A percentile compares a stretch with the other conserved stretches of the same genome.
Evolutionary conservation across 2,113 vertebrate species (phyloP).

Genomic region (Psettodes erumei): DNA sequence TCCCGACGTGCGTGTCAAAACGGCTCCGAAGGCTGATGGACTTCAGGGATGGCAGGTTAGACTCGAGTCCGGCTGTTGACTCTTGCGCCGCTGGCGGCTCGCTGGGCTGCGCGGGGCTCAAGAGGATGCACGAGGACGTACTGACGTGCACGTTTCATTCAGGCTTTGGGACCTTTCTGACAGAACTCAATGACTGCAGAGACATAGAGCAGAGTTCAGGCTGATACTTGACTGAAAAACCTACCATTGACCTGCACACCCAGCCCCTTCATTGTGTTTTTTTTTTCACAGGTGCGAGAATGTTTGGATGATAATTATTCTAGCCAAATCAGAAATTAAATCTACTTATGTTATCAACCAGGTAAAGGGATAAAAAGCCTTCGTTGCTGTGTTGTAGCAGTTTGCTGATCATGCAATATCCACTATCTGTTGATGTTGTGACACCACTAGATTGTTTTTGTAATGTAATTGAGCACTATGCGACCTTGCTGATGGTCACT

Average conservation of each 20-base stretch:
- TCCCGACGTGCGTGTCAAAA: background rate
- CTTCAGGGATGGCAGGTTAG: constrained; percentile 21
- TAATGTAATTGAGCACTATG: constrained; percentile 28
- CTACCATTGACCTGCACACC: background rate
- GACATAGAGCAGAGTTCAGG: background rate
- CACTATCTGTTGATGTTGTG: constrained; percentile 18
- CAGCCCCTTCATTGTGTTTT: too few species aligned
- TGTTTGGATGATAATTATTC: background rate
- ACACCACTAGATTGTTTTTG: constrained; percentile 45
- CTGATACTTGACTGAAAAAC: background rate
- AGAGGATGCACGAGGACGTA: background rate
- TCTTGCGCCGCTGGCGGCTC: background rate
- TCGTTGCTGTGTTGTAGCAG: constrained; percentile 67
- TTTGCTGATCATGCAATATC: constrained; percentile 47
- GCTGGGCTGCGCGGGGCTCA: background rate
- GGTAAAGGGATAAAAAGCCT: constrained; percentile 39
- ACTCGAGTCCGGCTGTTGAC: constrained; percentile 6
- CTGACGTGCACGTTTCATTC: constrained; percentile 17
- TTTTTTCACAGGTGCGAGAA: background rate
- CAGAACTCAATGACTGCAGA: background rate
- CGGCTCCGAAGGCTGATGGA: constrained; percentile 24
- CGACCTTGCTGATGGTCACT: constrained; percentile 21
- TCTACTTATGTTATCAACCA: constrained; percentile 23
- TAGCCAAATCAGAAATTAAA: constrained; percentile 2
- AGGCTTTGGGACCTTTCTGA: constrained; percentile 28